These are phyloP conservation scores for Melieria omissa DNA, from an alignment of 2,888 invertebrate species.

Conservation along the genomic window DNA sequence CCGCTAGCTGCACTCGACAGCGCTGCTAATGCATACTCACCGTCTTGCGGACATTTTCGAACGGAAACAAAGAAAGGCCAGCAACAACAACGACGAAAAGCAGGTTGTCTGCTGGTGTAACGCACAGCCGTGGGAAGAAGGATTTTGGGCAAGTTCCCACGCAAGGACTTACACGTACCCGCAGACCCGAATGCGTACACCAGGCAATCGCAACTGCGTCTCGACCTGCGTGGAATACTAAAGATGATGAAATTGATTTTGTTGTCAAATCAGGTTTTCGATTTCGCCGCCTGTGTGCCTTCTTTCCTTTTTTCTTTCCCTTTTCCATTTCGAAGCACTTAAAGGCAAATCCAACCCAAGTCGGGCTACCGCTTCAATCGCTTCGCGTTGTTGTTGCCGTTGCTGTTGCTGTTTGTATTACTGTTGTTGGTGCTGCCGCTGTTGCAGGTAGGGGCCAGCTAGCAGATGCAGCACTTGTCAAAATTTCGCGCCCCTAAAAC, in stretches of 20 bases:
- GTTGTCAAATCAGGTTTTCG: constrained; percentile 41
- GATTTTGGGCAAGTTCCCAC: constrained; percentile 57
- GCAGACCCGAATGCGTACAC: not conserved
- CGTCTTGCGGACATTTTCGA: not conserved
- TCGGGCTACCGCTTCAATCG: no score
- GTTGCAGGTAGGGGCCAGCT: no score
- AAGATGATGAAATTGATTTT: constrained; percentile 41
- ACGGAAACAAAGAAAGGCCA: constrained; percentile 28
- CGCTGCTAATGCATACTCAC: not conserved
- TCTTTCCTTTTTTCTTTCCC: no score
- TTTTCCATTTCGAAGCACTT: no score
- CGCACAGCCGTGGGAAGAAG: constrained; percentile 55
- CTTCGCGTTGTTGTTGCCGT: no score
- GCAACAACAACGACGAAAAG: constrained; percentile 26
- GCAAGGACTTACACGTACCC: constrained; percentile 48
- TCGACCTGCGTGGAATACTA: constrained; percentile 25
- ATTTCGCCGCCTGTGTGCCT: not conserved
- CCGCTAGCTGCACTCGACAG: not conserved
- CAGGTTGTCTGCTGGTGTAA: constrained; percentile 45
- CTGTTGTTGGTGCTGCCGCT: no score
- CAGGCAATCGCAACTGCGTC: constrained; percentile 3
- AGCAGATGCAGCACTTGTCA: no score
- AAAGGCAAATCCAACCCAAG: no score
- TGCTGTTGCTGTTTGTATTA: no score
- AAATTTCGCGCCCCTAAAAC: no score